Evolutionary conservation across 2,797 vertebrate species (phyloP).

Genomic region (Rallus crepitans): DNA sequence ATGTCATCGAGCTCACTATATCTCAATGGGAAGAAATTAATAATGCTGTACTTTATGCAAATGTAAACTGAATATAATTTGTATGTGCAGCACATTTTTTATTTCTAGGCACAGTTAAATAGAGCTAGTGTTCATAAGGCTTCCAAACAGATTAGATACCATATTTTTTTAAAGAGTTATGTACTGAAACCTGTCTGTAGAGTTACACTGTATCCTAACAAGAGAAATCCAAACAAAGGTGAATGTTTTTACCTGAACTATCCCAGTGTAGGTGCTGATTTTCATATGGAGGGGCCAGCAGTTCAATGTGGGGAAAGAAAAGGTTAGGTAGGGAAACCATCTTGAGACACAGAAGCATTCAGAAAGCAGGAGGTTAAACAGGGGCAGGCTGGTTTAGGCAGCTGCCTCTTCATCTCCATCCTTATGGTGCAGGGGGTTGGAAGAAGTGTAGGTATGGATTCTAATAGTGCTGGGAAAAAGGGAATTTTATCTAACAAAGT

Average conservation of each 20-base stretch:
- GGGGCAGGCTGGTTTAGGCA: background rate
- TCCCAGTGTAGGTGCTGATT: background rate
- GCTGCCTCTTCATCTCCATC: background rate
- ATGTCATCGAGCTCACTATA: background rate
- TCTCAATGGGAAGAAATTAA: background rate
- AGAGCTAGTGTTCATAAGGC: background rate
- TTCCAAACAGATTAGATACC: background rate
- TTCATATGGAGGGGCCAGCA: background rate
- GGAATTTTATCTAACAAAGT: background rate
- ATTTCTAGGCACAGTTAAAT: background rate
- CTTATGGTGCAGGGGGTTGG: background rate
- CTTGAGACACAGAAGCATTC: background rate
- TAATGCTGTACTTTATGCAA: background rate
- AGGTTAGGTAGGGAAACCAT: background rate
- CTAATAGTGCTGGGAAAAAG: background rate
- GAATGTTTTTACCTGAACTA: background rate
- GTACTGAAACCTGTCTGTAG: background rate
- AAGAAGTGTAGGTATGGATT: background rate
- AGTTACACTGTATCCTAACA: background rate
- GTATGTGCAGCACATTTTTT: background rate
- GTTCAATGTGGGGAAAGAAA: background rate
- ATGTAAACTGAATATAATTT: background rate
- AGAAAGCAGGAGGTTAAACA: background rate
- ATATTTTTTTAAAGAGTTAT: background rate
- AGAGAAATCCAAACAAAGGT: background rate